Evolutionary conservation across 1,140 invertebrate genomes (phyloP), one percentile per base, ranked within the genome.

Genomic region (Antheraea pernyi): DNA sequence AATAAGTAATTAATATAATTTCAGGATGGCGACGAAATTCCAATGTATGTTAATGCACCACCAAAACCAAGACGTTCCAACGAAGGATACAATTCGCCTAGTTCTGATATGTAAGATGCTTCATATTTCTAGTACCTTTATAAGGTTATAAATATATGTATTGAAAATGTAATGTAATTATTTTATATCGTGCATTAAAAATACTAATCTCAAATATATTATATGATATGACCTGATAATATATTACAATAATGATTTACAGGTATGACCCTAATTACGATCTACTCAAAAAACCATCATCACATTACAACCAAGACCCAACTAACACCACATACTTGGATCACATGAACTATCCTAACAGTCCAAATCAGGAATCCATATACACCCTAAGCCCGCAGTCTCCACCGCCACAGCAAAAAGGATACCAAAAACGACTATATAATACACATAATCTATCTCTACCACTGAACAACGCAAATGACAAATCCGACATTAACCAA

Each of bases 11-110:
- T 22, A 19, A 19, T 60, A 53, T 68, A 46, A 37, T 80, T 80
- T 18, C 69, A 88, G 86, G 86, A 91, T 59, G 79, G 73, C 13
- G 88, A 88, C 53, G 92, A 91, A 75, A 78, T 84, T 60, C 86
- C 83, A 0, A 93, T 97, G 3, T 98, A 98, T 84, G 97, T 96
- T 7, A 98, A 98, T 92, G 97, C 97, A 3, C 97, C 97, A 7
- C 97, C 97, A 0, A 98, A 98, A 86, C 97, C 97, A 0, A 93
- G 96, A 84, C 93, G 97, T 48, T 94, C 95, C 4, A 95, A 94
- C 53, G 96, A 97, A 71, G 94, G 95, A 30, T 96, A 96, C 76
- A 95, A 94, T 53, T 96, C 95, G 0, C 95, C 96, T 0, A 95
- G 95, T 71, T 94, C 94, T 10, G 95, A 95, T 67, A 92, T 94